Conservation (phyloP, 2,888 invertebrate genomes). For the Polydrusus tereticollis region DNA sequence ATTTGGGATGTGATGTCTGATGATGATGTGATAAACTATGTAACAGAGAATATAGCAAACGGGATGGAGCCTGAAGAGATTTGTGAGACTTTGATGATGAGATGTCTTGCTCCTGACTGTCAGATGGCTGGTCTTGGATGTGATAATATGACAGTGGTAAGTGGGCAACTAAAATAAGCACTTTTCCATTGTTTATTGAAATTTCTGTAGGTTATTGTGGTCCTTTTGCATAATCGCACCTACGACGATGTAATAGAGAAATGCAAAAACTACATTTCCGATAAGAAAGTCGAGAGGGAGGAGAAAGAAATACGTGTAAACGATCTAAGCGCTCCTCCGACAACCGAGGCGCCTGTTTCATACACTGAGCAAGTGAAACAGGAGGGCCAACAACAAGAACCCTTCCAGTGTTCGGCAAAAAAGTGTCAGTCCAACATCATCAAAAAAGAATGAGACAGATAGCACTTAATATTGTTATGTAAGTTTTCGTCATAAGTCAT, state of each 20-base stretch:
- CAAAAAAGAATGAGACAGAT: constrained; percentile 13
- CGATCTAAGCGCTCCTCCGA: background rate
- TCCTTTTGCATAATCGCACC: constrained; percentile 75
- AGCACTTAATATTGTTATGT: background rate
- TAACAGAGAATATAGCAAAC: constrained; percentile 83
- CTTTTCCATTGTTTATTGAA: no score
- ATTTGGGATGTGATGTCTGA: constrained; percentile 99
- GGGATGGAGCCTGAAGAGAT: constrained; percentile 93
- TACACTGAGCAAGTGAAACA: background rate
- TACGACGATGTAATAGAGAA: constrained; percentile 61
- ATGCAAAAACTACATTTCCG: constrained; percentile 51
- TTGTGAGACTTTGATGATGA: constrained; percentile 95
- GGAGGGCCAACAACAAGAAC: background rate
- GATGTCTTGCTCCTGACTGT: constrained; percentile 96
- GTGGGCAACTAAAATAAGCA: constrained; percentile 1
- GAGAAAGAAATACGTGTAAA: background rate
- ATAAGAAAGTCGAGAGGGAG: background rate
- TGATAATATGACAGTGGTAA: constrained; percentile 98
- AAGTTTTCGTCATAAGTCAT: constrained; percentile 17
- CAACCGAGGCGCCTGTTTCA: background rate
- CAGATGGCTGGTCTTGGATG: constrained; percentile 97
- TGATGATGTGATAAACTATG: constrained; percentile 93
- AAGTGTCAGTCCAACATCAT: constrained; percentile 11
- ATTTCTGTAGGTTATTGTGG: constrained; percentile 73
- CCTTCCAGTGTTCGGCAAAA: background rate